phyloP scores from a whole-genome alignment of 2,888 invertebrate genomes.

The Sphecodes monilicornis region DNA sequence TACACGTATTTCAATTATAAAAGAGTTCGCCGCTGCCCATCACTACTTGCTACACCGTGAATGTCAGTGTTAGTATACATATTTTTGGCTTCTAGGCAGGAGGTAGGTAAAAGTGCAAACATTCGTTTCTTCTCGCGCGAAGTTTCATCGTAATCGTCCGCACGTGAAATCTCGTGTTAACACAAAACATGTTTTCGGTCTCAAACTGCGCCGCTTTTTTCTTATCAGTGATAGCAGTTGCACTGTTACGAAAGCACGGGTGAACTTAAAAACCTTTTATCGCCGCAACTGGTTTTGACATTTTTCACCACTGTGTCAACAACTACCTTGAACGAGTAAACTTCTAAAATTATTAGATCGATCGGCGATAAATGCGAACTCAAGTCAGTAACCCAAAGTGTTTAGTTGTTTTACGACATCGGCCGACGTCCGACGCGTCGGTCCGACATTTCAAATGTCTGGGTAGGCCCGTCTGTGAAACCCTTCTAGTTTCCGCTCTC shows the following conservation, averaged over 20 bases:
- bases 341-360: background rate
- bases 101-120: background rate
- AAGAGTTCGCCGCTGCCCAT: too few relatives aligned
- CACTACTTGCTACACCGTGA: too few relatives aligned
- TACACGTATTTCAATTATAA: too few relatives aligned
- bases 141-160: background rate
- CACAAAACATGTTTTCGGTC: constrained; percentile 38
- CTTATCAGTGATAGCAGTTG: constrained; percentile 24
- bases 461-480: too few relatives aligned
- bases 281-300: background rate
- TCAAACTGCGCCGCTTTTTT: constrained; percentile 13
- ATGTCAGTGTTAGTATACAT: too few relatives aligned
- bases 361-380: background rate
- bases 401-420: too few relatives aligned
- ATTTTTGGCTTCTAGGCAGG: background rate
- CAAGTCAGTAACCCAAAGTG: background rate
- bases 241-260: background rate
- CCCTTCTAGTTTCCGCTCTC: too few relatives aligned
- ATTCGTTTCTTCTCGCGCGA: background rate
- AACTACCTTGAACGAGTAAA: background rate
- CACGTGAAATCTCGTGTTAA: constrained; percentile 18
- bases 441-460: too few relatives aligned
- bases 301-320: background rate
- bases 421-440: too few relatives aligned
- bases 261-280: background rate